Conservation (phyloP, 2,113 vertebrate genomes). For the Buteo buteo region DNA sequence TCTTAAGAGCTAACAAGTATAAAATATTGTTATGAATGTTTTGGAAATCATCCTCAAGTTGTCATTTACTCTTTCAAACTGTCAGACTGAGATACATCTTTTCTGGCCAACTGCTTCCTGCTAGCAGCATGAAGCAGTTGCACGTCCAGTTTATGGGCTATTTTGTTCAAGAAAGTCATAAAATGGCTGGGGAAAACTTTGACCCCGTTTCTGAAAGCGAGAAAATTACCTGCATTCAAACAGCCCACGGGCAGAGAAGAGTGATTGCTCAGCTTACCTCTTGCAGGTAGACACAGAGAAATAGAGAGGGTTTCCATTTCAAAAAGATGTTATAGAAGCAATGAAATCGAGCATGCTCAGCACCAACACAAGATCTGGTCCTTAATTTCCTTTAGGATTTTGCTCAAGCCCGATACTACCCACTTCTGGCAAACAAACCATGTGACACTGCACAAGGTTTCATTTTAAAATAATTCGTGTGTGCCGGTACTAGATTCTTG, state of each 20-base stretch:
- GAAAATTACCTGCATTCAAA: neutral
- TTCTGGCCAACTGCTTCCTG: neutral
- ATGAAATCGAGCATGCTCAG: neutral
- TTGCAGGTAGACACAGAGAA: neutral
- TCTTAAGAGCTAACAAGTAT: neutral
- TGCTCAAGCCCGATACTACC: neutral
- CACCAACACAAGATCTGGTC: neutral
- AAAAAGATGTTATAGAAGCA: neutral
- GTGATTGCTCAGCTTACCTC: neutral
- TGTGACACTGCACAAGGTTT: neutral
- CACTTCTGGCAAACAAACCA: neutral
- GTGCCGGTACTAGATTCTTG: neutral
- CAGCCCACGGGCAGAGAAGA: neutral
- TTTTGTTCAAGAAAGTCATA: neutral
- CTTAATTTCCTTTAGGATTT: neutral
- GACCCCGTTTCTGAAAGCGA: neutral
- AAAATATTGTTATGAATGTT: neutral
- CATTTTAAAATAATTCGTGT: neutral
- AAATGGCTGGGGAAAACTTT: neutral
- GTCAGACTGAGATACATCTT: neutral
- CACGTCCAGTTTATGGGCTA: neutral
- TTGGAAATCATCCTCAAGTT: neutral
- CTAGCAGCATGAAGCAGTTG: neutral
- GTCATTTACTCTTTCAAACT: neutral
- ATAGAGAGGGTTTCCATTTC: neutral